Percentiles rank a stretch among this genome's conserved stretches.
Conservation (phyloP, 2,797 vertebrate species). For the Corythornis leucogaster region DNA sequence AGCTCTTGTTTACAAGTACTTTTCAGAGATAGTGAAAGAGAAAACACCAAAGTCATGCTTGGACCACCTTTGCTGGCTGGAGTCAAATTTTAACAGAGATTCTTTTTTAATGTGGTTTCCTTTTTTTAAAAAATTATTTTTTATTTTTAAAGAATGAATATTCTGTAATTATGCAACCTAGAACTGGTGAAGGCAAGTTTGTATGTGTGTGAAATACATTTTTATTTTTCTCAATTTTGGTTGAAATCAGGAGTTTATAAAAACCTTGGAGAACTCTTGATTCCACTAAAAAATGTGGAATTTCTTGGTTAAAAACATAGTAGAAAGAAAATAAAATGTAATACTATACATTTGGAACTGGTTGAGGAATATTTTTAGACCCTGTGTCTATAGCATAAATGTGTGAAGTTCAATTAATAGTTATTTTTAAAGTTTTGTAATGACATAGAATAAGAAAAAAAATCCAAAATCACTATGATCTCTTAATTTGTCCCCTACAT, state of each 20-base stretch:
- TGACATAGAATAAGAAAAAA: not conserved
- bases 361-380: not conserved
- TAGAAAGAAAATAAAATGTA: not conserved
- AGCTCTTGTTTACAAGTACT: not conserved
- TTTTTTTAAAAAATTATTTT: not conserved
- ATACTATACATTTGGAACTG: not conserved
- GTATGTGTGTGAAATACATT: not conserved
- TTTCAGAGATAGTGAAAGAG: not conserved
- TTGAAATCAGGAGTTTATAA: not conserved
- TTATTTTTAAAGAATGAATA: not conserved
- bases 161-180: not conserved
- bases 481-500: not conserved
- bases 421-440: not conserved
- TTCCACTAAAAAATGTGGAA: not conserved
- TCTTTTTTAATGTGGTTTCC: not conserved
- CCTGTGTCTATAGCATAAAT: not conserved
- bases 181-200: not conserved
- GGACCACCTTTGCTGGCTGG: not conserved
- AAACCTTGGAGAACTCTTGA: not conserved
- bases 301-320: not conserved
- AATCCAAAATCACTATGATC: not conserved
- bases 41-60: not conserved
- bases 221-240: not conserved
- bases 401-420: not conserved
- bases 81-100: not conserved